Base-by-base conservation (phyloP, 2,797 vertebrate genomes). In the Pseudotriccus pelzelni region DNA sequence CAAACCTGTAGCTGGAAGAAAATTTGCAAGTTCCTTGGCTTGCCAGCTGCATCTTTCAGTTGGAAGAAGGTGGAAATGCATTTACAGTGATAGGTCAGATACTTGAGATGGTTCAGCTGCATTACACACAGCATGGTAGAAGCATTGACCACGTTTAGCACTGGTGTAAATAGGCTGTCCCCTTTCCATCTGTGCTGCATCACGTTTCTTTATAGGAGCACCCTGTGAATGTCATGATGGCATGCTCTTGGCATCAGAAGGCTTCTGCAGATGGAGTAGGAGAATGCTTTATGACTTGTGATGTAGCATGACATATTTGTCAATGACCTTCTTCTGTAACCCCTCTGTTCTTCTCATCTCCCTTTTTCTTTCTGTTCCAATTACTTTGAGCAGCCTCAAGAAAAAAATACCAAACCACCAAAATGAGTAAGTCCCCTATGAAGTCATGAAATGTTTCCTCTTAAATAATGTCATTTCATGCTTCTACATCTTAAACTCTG, bases 321-420 rank as follows among this genome's bases (percentile, higher is more conserved):
- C 89, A 58, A 62, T 98, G 94, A 97, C 95, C 95, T 93, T 98
- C 97, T 97, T 98, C 97, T 98, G 91, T 98, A 97, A 98, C 87
- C 96, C 97, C 96, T 97, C 97, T 98, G 95, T 98, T 98, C 98
- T 98, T 98, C 98, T 98, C 98, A 98, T 97, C 97, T 98, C 98
- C 98, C 98, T 97, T 98, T 97, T 98, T 98, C 98, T 98, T 98
- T 98, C 98, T 98, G 97, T 98, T 98, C 98, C 98, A 98, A 98
- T 98, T 98, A 98, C 98, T 98, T 98, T 98, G 99, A 99, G 98
- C 99, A 99, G 99, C 99, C 99, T 99, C 99, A 99, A 99, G 99
- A 98, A 99, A 99, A 99, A 99, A 99, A 98, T 99, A 97, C 98
- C 99, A 97, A 98, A 98, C 97, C 98, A 98, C 81, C 98, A 98